Percentiles rank a stretch among this genome's conserved stretches.
These are phyloP conservation scores for Callaeas wilsoni DNA, from an alignment of 2,113 vertebrate genomes.

Conservation along the genomic window DNA sequence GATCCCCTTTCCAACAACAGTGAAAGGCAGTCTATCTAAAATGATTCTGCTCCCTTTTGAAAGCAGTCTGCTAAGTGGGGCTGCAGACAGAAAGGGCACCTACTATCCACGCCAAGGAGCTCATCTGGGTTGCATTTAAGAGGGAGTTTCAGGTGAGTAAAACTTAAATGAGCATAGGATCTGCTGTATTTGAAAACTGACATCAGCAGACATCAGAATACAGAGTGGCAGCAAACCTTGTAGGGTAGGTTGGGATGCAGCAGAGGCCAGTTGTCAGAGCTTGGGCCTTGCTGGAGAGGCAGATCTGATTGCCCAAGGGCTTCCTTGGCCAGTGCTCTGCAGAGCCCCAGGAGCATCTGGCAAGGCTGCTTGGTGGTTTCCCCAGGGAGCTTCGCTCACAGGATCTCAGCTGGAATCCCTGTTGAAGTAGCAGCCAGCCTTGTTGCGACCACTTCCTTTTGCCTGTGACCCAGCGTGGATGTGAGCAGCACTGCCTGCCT, in stretches of 20 bases:
- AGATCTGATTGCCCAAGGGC: not conserved
- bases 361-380: not conserved
- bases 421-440: not conserved
- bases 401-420: not conserved
- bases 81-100: not conserved
- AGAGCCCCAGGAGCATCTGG: not conserved
- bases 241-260: not conserved
- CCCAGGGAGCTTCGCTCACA: not conserved
- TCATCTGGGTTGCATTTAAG: not conserved
- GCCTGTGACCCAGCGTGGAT: fast-evolving
- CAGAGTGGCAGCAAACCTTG: fast-evolving
- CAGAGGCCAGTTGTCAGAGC: not conserved
- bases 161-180: not conserved
- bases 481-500: not conserved
- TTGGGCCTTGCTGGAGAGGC: not conserved
- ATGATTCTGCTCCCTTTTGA: not conserved
- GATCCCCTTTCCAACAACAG: not conserved
- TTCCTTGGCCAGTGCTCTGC: not conserved
- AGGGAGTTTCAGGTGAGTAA: not conserved
- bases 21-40: not conserved
- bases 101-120: fast-evolving
- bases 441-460: fast-evolving
- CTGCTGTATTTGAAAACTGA: not conserved
- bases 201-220: not conserved
- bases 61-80: not conserved